Conservation (phyloP, 2,888 invertebrate genomes). For the Apamea epomidion region DNA sequence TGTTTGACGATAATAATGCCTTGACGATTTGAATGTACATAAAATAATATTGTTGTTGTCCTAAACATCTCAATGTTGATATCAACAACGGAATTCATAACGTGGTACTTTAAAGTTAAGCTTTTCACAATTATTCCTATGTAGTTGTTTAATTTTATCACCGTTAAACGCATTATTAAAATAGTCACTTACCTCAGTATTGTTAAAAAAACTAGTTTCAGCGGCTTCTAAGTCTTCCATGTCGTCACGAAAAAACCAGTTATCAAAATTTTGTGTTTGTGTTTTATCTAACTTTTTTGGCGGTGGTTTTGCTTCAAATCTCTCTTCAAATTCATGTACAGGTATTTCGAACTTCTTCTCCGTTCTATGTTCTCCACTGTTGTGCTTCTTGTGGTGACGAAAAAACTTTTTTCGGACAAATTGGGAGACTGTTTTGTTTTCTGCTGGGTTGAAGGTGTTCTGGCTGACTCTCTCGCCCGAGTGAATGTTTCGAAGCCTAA, state of each 20-base stretch:
- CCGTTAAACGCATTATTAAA: neutral
- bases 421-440: slow-evolving; percentile 69
- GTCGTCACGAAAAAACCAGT: slow-evolving; percentile 87
- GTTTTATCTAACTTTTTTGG: slow-evolving; percentile 74
- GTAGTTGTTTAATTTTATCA: neutral
- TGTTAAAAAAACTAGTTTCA: slow-evolving; percentile 78
- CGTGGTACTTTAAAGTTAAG: neutral
- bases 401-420: slow-evolving; percentile 82
- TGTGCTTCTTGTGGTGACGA: slow-evolving; percentile 84
- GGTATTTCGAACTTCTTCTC: slow-evolving; percentile 85
- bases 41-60: neutral
- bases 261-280: slow-evolving; percentile 76
- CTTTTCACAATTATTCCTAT: neutral
- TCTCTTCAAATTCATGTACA: slow-evolving; percentile 91
- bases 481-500: slow-evolving; percentile 83
- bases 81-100: neutral
- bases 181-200: slow-evolving; percentile 75
- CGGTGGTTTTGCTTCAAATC: slow-evolving; percentile 89
- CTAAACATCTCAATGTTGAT: neutral
- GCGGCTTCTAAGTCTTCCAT: slow-evolving; percentile 84
- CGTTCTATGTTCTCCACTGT: slow-evolving; percentile 70
- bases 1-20: neutral
- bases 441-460: slow-evolving; percentile 75
- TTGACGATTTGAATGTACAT: neutral
- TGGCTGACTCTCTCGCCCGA: slow-evolving; percentile 77